Evolutionary conservation across 2,797 vertebrate genomes (phyloP).

Genomic region (Rhynchonycteris naso): DNA sequence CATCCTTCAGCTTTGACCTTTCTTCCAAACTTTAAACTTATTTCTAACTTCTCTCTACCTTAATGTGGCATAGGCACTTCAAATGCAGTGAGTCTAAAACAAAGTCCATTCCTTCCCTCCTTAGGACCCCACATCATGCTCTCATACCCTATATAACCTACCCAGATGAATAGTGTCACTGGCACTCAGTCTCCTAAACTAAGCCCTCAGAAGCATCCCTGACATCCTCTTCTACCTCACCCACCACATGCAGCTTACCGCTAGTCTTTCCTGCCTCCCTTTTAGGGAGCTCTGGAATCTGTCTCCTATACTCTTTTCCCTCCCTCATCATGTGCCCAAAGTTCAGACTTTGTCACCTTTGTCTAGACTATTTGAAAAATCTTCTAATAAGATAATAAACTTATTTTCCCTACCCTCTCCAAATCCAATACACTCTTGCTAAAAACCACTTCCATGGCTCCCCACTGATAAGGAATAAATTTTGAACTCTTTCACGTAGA

Average conservation of each 20-base stretch:
- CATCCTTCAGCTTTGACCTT: not conserved
- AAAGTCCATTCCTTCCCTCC: not conserved
- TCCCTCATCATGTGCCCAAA: not conserved
- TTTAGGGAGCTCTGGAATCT: not conserved
- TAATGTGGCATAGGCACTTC: not conserved
- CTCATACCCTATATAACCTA: not conserved
- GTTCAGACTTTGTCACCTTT: not conserved
- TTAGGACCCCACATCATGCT: not conserved
- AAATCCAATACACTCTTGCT: not conserved
- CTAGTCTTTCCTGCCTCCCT: not conserved
- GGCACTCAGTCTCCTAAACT: not conserved
- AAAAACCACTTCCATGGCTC: constrained; percentile 16
- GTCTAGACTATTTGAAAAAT: not conserved
- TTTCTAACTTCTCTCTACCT: not conserved
- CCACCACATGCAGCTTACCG: not conserved
- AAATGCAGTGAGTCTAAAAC: not conserved
- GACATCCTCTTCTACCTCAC: not conserved
- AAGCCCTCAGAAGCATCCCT: not conserved
- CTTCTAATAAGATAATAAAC: constrained; percentile 38
- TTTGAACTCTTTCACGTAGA: constrained; percentile 8
- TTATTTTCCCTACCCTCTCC: not conserved
- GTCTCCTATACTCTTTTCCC: not conserved
- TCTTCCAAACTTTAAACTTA: not conserved
- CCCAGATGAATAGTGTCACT: not conserved
- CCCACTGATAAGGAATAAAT: constrained; percentile 41